Evolutionary conservation across 1,140 invertebrate genomes (phyloP).

Genomic region (Akabosia matsudoensis): DNA sequence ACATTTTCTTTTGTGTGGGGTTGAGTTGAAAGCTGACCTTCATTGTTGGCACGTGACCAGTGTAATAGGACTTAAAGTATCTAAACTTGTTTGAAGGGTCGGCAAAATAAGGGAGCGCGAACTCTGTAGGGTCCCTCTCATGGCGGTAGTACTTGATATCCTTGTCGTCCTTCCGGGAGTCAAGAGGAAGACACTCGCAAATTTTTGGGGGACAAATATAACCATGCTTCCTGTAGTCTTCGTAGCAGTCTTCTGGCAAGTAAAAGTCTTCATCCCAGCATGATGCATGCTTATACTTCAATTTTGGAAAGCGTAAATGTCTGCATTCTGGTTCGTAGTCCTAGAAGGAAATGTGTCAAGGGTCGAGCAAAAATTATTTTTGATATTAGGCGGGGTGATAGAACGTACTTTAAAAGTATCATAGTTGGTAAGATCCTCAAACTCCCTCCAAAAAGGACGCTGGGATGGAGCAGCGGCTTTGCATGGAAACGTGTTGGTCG

Average conservation of each 20-base stretch:
- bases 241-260: conserved; percentile 22
- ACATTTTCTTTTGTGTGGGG: neutral
- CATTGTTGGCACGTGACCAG: conserved; percentile 40
- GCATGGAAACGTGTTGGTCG: conserved; percentile 29
- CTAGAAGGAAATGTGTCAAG: conserved; percentile 3
- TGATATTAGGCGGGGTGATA: too few species aligned
- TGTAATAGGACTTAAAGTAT: conserved; percentile 42
- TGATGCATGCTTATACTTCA: conserved; percentile 33
- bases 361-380: neutral
- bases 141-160: conserved; percentile 36
- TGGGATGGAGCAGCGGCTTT: neutral
- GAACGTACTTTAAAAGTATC: conserved; percentile 39
- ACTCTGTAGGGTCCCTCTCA: conserved; percentile 32
- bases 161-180: conserved; percentile 31
- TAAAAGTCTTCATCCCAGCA: conserved; percentile 44
- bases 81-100: conserved; percentile 41
- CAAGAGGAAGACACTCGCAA: conserved; percentile 43
- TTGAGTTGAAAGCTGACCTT: conserved; percentile 24
- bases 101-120: conserved; percentile 37
- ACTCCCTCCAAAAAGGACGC: conserved; percentile 40
- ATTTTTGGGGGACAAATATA: conserved; percentile 29
- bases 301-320: conserved; percentile 40
- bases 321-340: conserved; percentile 39
- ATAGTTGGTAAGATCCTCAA: conserved; percentile 40
- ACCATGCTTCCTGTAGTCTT: conserved; percentile 6